Base-by-base conservation (phyloP, 1,140 invertebrate genomes). In the Arion vulgaris region DNA sequence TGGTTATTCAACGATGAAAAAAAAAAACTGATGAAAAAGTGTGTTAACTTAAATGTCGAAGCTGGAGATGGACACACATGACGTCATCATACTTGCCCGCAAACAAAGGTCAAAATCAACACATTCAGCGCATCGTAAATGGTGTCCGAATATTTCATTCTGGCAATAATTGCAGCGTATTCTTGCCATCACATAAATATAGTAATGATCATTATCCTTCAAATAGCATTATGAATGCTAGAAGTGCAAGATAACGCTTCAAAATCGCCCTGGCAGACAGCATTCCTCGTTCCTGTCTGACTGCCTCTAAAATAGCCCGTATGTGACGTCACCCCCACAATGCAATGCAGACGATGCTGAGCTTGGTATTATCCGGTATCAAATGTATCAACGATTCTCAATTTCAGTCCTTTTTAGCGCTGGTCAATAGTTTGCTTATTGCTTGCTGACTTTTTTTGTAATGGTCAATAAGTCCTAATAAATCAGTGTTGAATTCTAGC, bases 161-260 rank as follows among this genome's bases (percentile, higher is more conserved):
- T 97, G 96, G 92, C 97, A 98, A 93, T 97, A 97, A 86, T 95
- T 96, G 93, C 97, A 98, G 91, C 94, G 95, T 92, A 96, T 95
- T 93, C 96, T 96, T n/a, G 95, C 95, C 91, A 97, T 92, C 77
- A 86, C 86, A 75, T 84, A n/a, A 51, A 34, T 26, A 80, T 23
- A 72, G 19, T 28, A 72, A 66, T 36, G 23, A 49, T 73, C 69
- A 81, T 81, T 19, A 66, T 34, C 28, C 9, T 13, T 41, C 19
- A 41, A 0, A 69, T 13, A 79, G 19, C 75, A 77, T 57, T 28
- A 11, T 34, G 26, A 19, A 57, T 11, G 53, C 53, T n/a, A 57
- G 17, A 19, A 19, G 53, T n/a, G 53, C 53, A 57, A 45, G 5
- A 57, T 2, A 57, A 4, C 53, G 23, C 53, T 57, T 57, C 53